Evolutionary conservation across 2,888 invertebrate genomes (phyloP).

Genomic region (Epinotia bilunana): DNA sequence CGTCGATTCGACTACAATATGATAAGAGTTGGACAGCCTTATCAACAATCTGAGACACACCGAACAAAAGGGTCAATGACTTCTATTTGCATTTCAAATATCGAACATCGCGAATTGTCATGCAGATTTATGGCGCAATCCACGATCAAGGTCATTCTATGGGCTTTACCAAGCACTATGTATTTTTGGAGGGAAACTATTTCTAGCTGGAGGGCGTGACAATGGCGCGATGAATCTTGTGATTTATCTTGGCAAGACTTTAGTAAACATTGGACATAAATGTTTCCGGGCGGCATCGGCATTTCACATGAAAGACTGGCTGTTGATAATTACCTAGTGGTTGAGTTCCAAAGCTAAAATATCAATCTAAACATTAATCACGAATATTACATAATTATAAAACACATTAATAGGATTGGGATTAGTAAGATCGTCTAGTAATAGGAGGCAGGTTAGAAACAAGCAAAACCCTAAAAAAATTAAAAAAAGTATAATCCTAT

Average conservation of each 20-base stretch:
- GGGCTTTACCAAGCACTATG: slow-evolving; percentile 4
- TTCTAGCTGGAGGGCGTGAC: slow-evolving; percentile 35
- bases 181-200: slow-evolving; percentile 33
- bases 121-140: slow-evolving; percentile 37
- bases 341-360: slow-evolving; percentile 19
- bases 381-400: background rate
- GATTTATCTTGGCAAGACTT: slow-evolving; percentile 57
- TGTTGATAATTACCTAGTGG: slow-evolving; percentile 11
- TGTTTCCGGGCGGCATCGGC: slow-evolving; percentile 52
- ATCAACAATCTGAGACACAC: slow-evolving; percentile 8
- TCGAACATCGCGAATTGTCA: slow-evolving; percentile 23
- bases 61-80: slow-evolving; percentile 39
- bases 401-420: background rate
- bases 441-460: background rate
- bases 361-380: background rate
- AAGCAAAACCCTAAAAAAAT: background rate
- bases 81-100: slow-evolving; percentile 42
- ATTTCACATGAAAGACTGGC: slow-evolving; percentile 25
- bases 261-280: slow-evolving; percentile 53
- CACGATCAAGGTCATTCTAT: slow-evolving; percentile 41
- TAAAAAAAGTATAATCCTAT: too few relatives aligned
- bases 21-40: background rate
- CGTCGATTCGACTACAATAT: background rate
- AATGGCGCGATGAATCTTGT: slow-evolving; percentile 48
- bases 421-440: background rate